Base-by-base conservation (phyloP, 2,113 vertebrate species). In the Sinosuthora webbiana region DNA sequence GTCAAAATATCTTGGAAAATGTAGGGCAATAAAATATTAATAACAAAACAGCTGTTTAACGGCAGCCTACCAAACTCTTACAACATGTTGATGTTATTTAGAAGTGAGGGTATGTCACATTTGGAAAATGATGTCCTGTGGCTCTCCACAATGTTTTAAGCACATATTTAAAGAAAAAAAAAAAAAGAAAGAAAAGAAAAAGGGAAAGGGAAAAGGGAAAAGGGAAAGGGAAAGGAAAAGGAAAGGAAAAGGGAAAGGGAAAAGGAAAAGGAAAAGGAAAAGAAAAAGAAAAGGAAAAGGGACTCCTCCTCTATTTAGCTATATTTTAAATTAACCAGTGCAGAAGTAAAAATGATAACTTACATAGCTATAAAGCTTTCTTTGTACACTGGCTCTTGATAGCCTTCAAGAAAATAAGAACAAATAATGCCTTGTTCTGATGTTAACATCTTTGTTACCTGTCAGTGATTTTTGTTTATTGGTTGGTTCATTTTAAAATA, bases 1-100 rank as follows among this genome's bases (percentile, higher is more conserved):
- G 95, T 97, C 97, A 97, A 97, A 95, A 97, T 96, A 97, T 95
- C 95, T 95, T 84, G 69, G 91, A 90, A 97, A 92, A 97, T 67
- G 12, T 65, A 95, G 77, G 89, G 73, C 70, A 91, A 94, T 97
- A 95, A 95, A 75, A 97, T 97, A 97, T 97, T 97, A 98, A 98
- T 96, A 97, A 96, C 76, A 94, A 96, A 97, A 94, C 81, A 95
- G 92, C 83, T 96, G 92, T 93, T 97, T 95, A 95, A 95, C 2
- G n/a, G 85, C 50, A 59, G 53, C 74, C 68, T 95, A 82, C 79
- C 44, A 67, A 96, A 94, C 79, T 49, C 64, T 90, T 89, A 94
- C 91, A 97, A 93, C 42, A 89, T 39, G 67, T 41, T 91, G 78
- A 65, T 83, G 69, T 55, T 83, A 44, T 62, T 90, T 90, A 67